Evolutionary conservation across 1,140 invertebrate genomes (phyloP), one percentile per base, ranked within the genome.

Genomic region (Aradophagus sp.): DNA sequence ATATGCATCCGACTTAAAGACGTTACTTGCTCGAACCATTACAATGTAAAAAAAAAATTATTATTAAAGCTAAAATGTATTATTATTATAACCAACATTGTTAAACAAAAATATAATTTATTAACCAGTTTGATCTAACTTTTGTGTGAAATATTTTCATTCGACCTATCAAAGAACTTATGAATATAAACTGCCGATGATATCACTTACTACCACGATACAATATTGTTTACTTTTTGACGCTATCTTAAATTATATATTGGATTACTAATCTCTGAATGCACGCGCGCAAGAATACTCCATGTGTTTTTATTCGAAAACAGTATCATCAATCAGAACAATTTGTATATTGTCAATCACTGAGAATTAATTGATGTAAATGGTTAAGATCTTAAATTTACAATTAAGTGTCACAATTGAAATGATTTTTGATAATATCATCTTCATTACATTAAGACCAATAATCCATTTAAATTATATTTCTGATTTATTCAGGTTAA

Each of bases 241-340:
- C 36, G 36, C 26, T 53, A 53, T 53, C 48, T 35, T 55, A 48
- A 26, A 48, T 36, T 48, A 36, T 48, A 59, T 41, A 48, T 47
- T 47, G 42, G 34, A 34, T 47, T 14, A 47, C 15, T 20, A 32
- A 31, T 20, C 20, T 55, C 15, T 32, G 11, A 29, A 31, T 53
- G 14, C 38, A 39, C 23, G 38, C 26, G 38, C 48, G 38, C 29
- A 13, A 34, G 16, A 19, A 23, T 27, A n/a, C n/a, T n/a, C n/a
- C n/a, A n/a, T n/a, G n/a, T n/a, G n/a, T 47, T 47, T 47, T 47
- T 47, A 45, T 47, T 15, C 29, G 15, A 42, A 42, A 42, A 39
- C 39, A 42, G 29, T 42, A 27, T 29, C 39, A 42, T 29, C 14
- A 41, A 11, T 11, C 36, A 10, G 23, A 29, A 13, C 14, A 44